phyloP scores from a whole-genome alignment of 2,888 invertebrate species.

The Ashinkailepas kermadecensis region DNA sequence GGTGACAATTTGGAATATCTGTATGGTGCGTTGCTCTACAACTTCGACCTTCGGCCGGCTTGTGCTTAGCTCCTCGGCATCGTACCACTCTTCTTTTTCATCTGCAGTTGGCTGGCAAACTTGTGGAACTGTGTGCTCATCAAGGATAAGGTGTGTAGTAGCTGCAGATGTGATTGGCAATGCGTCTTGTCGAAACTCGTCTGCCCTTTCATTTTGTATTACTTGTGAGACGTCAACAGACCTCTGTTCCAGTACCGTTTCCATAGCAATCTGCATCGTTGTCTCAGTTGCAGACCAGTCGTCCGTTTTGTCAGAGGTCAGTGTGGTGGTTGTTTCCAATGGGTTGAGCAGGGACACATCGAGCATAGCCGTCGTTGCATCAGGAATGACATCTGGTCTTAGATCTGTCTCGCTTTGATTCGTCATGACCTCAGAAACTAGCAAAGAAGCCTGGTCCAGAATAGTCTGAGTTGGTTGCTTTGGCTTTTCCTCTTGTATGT shows the following conservation, averaged over 20 bases:
- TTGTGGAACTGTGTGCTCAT: neutral
- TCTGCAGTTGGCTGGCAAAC: neutral
- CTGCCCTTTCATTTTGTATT: neutral
- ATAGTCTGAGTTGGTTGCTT: neutral
- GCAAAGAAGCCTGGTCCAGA: neutral
- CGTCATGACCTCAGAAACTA: neutral
- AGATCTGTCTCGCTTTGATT: neutral
- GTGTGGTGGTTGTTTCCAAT: neutral
- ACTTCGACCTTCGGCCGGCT: neutral
- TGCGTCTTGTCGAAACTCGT: neutral
- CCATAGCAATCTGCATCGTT: neutral
- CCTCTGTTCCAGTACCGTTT: neutral
- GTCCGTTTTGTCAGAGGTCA: neutral
- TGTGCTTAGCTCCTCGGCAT: neutral
- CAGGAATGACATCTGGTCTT: neutral
- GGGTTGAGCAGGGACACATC: neutral
- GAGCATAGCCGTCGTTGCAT: neutral
- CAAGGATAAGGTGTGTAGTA: neutral
- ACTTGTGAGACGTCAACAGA: neutral
- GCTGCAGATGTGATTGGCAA: neutral
- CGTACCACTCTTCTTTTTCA: constrained; percentile 2
- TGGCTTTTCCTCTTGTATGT: neutral
- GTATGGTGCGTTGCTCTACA: neutral
- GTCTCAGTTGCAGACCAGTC: neutral
- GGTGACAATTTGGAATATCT: neutral